Evolutionary conservation across 2,113 vertebrate genomes (phyloP).

Genomic region (Halcyon malimbica): DNA sequence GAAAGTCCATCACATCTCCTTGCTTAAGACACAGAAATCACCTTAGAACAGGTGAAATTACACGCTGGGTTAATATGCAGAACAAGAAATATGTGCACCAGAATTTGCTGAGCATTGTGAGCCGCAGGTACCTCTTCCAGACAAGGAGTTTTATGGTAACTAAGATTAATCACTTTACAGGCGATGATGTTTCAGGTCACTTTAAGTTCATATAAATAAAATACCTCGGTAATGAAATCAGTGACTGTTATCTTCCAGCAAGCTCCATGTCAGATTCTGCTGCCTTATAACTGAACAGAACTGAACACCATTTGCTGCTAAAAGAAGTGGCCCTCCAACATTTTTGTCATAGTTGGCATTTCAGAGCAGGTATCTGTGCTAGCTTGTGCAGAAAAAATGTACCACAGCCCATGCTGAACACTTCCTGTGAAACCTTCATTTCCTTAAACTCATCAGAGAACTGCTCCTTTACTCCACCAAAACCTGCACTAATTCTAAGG

Average conservation of each 20-base stretch:
- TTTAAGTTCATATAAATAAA: neutral
- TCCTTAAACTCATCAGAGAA: neutral
- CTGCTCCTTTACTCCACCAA: neutral
- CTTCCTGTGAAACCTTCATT: neutral
- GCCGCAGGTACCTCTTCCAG: neutral
- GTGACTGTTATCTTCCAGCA: neutral
- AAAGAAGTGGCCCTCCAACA: neutral
- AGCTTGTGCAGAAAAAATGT: neutral
- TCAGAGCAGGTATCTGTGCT: neutral
- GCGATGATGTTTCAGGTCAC: neutral
- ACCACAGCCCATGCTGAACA: neutral
- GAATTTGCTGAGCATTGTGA: neutral
- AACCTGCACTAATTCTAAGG: neutral
- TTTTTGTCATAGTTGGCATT: conserved; percentile 8
- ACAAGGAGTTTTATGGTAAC: neutral
- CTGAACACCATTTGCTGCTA: neutral
- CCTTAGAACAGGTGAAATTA: neutral
- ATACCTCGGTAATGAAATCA: neutral
- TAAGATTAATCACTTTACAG: neutral
- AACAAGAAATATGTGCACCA: neutral
- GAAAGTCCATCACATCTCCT: neutral
- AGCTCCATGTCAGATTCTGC: neutral
- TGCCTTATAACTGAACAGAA: neutral
- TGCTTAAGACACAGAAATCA: neutral
- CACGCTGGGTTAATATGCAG: neutral